Base-by-base conservation (phyloP, 2,113 vertebrate genomes). In the Microcebus griseorufus region DNA sequence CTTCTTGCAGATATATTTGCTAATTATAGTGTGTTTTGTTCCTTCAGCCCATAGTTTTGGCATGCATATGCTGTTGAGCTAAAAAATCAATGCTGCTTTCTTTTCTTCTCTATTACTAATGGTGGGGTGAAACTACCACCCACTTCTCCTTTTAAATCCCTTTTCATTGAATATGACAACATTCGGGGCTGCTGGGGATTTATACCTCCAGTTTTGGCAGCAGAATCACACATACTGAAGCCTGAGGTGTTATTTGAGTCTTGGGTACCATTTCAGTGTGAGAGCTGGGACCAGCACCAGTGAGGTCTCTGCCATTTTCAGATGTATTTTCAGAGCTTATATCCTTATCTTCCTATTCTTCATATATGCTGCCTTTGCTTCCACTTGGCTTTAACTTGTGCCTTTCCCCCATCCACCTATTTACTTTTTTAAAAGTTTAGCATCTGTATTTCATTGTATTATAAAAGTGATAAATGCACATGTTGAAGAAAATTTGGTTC, bases 11-110 rank as follows among this genome's bases (percentile, higher is more conserved):
- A 90, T 96, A 90, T 96, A 97, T 94, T 97, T 95, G 95, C 95
- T 98, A 95, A 97, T 98, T 93, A 95, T 70, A 95, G 96, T 80
- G 96, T 94, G 86, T 93, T 93, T 75, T 64, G 62, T 93, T 94
- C 78, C 37, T 69, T 95, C 85, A 91, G 23, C 78, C 69, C 45
- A 3, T 75, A 85, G 83, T 84, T 93, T 82, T 96, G 93, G 94
- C 94, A 53, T 67, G 64, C 86, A 69, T 75, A 3, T 51, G 22
- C 86, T 73, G 16, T 42, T 37, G 88, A 94, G 91, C 81, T 83
- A 53, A 65, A 88, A 93, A 86, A 48, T 85, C 93, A 86, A 0
- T 2, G 75, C 62, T n/a, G 5, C 88, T 84, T 80, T 93, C 55
- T 93, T 87, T 82, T 55, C 48, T 92, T 70, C 67, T 96, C 83